phyloP scores from a whole-genome alignment of 2,797 vertebrate genomes.

The Myotis myotis region DNA sequence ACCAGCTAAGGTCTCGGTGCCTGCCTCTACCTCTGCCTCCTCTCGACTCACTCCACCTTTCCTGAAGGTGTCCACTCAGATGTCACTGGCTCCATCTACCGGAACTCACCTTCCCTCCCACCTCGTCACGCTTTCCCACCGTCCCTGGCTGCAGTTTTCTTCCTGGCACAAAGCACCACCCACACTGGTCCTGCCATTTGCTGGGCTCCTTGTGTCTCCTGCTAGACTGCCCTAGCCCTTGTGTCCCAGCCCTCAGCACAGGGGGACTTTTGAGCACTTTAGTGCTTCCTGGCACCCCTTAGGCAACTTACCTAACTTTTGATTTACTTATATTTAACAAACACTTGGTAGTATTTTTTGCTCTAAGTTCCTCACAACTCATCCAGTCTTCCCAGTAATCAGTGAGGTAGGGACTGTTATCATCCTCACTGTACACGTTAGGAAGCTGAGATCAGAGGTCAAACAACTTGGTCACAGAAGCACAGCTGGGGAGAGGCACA shows the following conservation, averaged over 20 bases:
- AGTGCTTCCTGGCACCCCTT: neutral
- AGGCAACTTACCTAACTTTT: neutral
- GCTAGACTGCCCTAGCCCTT: neutral
- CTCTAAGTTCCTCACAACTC: neutral
- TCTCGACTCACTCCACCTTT: neutral
- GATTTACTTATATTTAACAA: neutral
- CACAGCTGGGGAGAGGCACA: neutral
- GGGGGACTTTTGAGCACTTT: neutral
- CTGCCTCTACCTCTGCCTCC: neutral
- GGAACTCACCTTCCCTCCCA: neutral
- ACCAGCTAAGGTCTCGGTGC: neutral
- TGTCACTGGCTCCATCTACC: neutral
- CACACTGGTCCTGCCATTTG: neutral
- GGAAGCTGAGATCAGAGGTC: neutral
- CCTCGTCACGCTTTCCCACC: rapidly evolving
- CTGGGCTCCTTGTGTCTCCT: neutral
- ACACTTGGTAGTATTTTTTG: neutral
- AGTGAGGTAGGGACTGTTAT: neutral
- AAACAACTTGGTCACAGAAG: neutral
- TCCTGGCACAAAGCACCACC: neutral
- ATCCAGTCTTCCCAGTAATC: neutral
- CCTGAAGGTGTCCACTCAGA: neutral
- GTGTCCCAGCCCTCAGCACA: neutral
- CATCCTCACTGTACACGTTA: neutral
- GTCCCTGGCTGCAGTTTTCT: neutral